Conservation (phyloP, 2,113 vertebrate genomes). For the Oceanodroma tethys region DNA sequence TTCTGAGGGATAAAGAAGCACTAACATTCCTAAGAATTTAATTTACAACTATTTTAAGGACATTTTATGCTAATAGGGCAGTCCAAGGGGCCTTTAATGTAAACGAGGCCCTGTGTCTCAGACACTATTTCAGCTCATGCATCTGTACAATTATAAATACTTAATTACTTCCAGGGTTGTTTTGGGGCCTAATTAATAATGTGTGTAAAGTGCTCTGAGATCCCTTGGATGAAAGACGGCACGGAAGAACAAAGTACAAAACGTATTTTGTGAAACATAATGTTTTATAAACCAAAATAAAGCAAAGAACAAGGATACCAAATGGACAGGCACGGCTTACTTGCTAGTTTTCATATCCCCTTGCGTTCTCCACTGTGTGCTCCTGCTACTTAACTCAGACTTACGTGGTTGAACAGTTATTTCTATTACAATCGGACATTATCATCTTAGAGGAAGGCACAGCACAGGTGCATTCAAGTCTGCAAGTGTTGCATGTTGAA, state of each 20-base stretch:
- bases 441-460: not conserved
- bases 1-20: not conserved
- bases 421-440: not conserved
- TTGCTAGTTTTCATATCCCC: not conserved
- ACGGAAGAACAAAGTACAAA: not conserved
- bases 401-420: not conserved
- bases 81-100: not conserved
- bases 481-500: not conserved
- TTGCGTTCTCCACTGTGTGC: not conserved
- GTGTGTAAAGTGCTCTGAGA: conserved; percentile 6
- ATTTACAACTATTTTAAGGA: not conserved
- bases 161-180: conserved; percentile 5
- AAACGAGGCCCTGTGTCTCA: not conserved
- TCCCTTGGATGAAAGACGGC: not conserved
- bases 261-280: not conserved
- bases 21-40: not conserved
- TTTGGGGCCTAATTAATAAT: conserved; percentile 14
- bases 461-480: not conserved
- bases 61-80: not conserved
- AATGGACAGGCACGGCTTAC: not conserved
- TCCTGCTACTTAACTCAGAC: not conserved
- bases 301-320: not conserved
- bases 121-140: not conserved
- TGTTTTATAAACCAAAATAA: not conserved
- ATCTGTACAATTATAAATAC: conserved; percentile 23